phyloP scores from a whole-genome alignment of 2,797 vertebrate genomes.

The Cercopithecus hamlyni region DNA sequence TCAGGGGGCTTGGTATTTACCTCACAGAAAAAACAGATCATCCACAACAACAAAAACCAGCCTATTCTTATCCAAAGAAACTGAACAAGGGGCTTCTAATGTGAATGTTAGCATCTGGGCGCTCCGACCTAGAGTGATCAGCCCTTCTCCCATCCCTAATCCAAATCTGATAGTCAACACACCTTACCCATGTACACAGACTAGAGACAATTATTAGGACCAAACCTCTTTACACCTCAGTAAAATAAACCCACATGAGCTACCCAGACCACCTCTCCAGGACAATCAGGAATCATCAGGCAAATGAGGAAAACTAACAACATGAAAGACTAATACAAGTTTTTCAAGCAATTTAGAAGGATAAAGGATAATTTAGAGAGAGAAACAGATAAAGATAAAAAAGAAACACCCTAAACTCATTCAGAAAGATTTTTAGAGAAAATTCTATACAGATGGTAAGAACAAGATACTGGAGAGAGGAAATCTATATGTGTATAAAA shows the following conservation, averaged over 20 bases:
- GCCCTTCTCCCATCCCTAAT: not conserved
- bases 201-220: not conserved
- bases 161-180: not conserved
- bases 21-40: not conserved
- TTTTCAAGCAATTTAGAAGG: conserved; percentile 14
- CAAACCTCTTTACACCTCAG: not conserved
- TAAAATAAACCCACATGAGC: not conserved
- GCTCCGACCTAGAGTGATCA: not conserved
- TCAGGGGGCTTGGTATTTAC: not conserved
- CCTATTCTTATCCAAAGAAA: not conserved
- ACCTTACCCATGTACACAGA: not conserved
- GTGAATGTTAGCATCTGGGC: not conserved
- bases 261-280: not conserved
- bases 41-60: too few relatives aligned
- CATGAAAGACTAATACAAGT: conserved; percentile 1
- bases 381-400: not conserved
- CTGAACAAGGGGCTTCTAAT: not conserved
- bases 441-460: not conserved
- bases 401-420: not conserved
- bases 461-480: not conserved
- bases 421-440: not conserved
- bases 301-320: conserved; percentile 7
- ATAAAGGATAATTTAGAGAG: not conserved
- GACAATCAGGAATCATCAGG: not conserved
- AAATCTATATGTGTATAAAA: not conserved